Percentiles rank a stretch among this genome's conserved stretches.
Evolutionary conservation across 2,888 invertebrate species (phyloP).

Genomic region (Lutraria lutraria): DNA sequence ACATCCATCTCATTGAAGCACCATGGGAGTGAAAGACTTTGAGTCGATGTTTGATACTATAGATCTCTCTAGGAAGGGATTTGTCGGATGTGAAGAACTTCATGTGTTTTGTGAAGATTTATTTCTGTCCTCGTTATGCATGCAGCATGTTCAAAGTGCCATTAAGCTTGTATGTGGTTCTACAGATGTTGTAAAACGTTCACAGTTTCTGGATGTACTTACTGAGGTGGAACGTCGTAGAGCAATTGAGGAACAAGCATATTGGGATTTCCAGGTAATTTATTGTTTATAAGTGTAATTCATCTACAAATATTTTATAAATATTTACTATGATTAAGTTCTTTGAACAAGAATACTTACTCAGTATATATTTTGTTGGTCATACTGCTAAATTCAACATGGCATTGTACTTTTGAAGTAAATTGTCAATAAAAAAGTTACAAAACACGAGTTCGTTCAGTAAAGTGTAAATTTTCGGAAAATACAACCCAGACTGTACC

Average conservation of each 20-base stretch:
- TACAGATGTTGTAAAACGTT: conserved; percentile 66
- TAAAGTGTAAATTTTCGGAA: too few species aligned
- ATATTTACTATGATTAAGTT: too few species aligned
- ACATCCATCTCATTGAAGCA: neutral
- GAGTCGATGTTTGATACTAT: conserved; percentile 78
- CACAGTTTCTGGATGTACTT: conserved; percentile 78
- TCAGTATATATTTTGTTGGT: too few species aligned
- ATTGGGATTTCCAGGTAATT: conserved; percentile 83
- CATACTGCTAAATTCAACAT: too few species aligned
- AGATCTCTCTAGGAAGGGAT: conserved; percentile 78
- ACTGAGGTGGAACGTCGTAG: conserved; percentile 80
- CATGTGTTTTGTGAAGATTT: conserved; percentile 76
- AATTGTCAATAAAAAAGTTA: too few species aligned
- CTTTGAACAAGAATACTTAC: too few species aligned
- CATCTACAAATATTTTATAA: neutral
- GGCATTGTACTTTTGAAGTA: too few species aligned
- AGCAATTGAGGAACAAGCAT: conserved; percentile 80
- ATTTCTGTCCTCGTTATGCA: conserved; percentile 70
- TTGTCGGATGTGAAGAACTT: conserved; percentile 76
- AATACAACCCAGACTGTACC: too few species aligned
- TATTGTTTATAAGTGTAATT: neutral
- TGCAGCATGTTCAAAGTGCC: conserved; percentile 77
- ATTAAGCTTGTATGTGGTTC: conserved; percentile 76
- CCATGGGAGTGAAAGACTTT: conserved; percentile 79
- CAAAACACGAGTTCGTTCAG: too few species aligned